phyloP scores from a whole-genome alignment of 2,797 vertebrate species.

The Choloepus didactylus region DNA sequence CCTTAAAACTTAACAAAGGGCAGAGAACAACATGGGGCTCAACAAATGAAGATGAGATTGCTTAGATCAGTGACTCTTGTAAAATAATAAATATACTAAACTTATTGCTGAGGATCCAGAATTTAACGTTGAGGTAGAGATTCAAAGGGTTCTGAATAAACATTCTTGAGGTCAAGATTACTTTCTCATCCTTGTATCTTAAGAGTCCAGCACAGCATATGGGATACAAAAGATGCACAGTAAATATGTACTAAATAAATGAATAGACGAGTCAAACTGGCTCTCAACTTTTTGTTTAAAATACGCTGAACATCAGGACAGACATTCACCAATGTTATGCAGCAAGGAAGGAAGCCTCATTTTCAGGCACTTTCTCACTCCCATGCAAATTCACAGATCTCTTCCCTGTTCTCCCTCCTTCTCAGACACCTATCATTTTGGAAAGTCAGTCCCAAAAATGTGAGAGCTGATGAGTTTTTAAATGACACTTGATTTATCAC shows the following conservation, averaged over 20 bases:
- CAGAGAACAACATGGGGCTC: not conserved
- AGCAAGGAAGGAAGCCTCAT: not conserved
- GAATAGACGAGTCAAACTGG: not conserved
- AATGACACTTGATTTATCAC: not conserved
- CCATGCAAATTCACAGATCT: not conserved
- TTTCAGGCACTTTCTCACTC: not conserved
- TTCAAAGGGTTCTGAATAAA: not conserved
- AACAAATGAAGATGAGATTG: not conserved
- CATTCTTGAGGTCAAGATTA: not conserved
- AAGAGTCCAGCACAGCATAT: not conserved
- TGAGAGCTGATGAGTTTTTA: not conserved
- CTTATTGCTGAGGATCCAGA: not conserved
- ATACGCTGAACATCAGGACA: not conserved
- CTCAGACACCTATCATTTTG: not conserved
- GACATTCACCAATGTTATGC: not conserved
- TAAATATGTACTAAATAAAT: not conserved
- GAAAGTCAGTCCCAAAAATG: not conserved
- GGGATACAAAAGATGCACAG: not conserved
- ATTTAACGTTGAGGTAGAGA: not conserved
- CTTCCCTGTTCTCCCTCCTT: not conserved
- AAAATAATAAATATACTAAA: slow-evolving; percentile 21
- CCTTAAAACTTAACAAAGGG: not conserved
- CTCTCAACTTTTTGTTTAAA: not conserved
- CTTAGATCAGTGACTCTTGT: not conserved
- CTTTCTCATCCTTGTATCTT: not conserved